phyloP scores from a whole-genome alignment of 2,113 vertebrate species.

The Neofelis nebulosa region DNA sequence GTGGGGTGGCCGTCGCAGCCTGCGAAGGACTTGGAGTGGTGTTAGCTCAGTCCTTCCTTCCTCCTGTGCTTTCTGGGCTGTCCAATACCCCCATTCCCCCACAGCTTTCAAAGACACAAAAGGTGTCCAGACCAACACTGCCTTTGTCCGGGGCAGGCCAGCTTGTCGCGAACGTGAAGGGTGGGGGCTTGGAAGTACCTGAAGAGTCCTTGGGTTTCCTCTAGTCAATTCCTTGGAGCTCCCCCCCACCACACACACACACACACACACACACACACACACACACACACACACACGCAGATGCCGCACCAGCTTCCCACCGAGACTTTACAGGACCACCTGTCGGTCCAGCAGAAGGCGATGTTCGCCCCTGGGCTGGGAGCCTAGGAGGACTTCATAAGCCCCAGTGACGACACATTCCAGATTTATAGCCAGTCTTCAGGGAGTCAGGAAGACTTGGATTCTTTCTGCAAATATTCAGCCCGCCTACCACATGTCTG shows the following conservation, averaged over 20 bases:
- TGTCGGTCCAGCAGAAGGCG: fast-evolving
- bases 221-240: neutral
- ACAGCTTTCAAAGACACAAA: neutral
- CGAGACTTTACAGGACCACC: no score
- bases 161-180: fast-evolving
- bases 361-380: fast-evolving
- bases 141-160: fast-evolving
- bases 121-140: no score
- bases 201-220: neutral
- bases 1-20: fast-evolving
- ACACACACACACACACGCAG: no score
- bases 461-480: neutral
- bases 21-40: fast-evolving
- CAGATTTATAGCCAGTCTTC: fast-evolving
- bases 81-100: neutral
- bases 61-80: neutral
- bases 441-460: no score
- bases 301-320: fast-evolving
- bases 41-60: fast-evolving
- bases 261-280: no score
- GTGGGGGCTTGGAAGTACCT: fast-evolving
- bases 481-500: neutral
- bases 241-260: no score
- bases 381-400: neutral
- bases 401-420: fast-evolving